These are phyloP conservation scores for Benthochromis sp. DNA, from an alignment of 2,113 vertebrate species.

Conservation along the genomic window DNA sequence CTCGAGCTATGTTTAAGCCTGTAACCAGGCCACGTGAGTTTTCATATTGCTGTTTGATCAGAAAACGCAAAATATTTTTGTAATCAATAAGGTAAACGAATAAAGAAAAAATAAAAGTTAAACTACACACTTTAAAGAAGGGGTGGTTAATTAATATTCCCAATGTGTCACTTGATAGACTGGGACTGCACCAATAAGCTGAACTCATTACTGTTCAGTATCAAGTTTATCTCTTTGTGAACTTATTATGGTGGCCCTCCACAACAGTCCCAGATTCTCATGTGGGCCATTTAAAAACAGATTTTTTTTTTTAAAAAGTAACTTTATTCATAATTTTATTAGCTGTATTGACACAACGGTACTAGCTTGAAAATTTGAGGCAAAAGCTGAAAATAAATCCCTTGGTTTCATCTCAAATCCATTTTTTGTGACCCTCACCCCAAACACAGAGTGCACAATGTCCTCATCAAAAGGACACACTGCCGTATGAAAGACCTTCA, in stretches of 20 bases:
- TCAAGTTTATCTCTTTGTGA: background rate
- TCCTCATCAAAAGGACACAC: background rate
- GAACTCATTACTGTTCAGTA: background rate
- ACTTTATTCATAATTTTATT: background rate
- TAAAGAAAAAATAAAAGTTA: background rate
- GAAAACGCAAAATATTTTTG: background rate
- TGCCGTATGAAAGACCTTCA: rapidly evolving
- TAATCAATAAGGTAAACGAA: background rate
- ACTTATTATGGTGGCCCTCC: rapidly evolving
- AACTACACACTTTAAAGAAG: background rate
- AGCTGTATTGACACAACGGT: rapidly evolving
- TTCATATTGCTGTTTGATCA: background rate
- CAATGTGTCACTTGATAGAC: background rate
- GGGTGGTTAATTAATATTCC: background rate
- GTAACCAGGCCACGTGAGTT: background rate
- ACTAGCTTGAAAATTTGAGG: background rate
- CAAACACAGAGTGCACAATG: background rate
- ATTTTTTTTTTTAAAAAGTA: rapidly evolving
- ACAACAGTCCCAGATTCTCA: background rate
- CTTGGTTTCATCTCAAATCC: background rate
- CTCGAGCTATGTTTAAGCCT: background rate
- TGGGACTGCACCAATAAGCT: background rate
- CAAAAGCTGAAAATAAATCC: background rate
- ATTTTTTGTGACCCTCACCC: background rate
- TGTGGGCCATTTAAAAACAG: background rate